Evolutionary conservation across 2,888 invertebrate genomes (phyloP).

Genomic region (Eilema sororculum): DNA sequence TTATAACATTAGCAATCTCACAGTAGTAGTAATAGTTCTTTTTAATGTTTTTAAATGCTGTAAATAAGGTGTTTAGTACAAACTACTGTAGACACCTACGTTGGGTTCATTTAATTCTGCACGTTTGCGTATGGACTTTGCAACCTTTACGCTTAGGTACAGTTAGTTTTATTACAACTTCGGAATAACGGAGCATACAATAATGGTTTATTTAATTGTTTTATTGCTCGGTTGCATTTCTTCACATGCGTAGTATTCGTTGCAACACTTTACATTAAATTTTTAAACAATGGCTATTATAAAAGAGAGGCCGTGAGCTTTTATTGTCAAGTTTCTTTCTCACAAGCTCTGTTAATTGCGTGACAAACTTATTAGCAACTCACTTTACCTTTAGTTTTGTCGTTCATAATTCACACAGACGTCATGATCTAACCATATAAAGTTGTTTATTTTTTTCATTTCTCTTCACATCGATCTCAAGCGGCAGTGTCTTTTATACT

Average conservation of each 20-base stretch:
- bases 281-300: conserved; percentile 1
- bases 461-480: background rate
- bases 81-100: background rate
- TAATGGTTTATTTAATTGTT: conserved; percentile 1
- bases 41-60: too few relatives aligned
- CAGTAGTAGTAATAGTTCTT: too few relatives aligned
- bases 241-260: conserved; percentile 1
- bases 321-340: conserved; percentile 1
- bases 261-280: background rate
- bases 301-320: background rate
- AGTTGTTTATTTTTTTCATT: background rate
- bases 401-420: background rate
- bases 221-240: conserved; percentile 1
- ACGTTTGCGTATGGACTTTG: background rate
- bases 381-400: background rate
- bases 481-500: background rate
- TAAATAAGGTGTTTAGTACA: too few relatives aligned
- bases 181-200: background rate
- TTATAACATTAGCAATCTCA: background rate
- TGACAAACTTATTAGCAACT: too few relatives aligned
- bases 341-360: background rate
- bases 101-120: background rate
- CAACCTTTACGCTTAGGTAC: background rate
- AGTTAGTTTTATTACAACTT: conserved; percentile 1
- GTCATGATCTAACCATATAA: background rate